phyloP scores from a whole-genome alignment of 2,797 vertebrate genomes.

The Hylomyscus alleni region DNA sequence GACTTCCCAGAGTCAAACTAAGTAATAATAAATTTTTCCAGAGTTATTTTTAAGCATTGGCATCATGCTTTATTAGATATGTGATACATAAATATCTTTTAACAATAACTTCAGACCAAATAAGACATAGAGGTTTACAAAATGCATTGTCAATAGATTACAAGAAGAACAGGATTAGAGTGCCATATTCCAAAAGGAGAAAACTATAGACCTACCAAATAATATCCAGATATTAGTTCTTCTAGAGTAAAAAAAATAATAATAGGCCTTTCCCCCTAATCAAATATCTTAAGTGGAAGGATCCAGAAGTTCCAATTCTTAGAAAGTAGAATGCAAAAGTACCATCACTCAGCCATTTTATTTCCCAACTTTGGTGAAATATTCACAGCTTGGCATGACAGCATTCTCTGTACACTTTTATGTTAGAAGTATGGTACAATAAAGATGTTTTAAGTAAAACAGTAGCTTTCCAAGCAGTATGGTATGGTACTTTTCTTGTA shows the following conservation, averaged over 20 bases:
- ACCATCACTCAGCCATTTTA: neutral
- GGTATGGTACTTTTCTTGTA: neutral
- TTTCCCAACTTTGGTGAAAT: slow-evolving; percentile 41
- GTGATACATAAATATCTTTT: neutral
- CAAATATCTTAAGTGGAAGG: neutral
- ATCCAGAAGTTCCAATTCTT: slow-evolving; percentile 20
- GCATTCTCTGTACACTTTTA: slow-evolving; percentile 23
- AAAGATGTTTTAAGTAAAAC: slow-evolving; percentile 63
- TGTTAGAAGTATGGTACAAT: neutral
- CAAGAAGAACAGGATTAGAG: slow-evolving; percentile 1
- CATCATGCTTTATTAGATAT: neutral
- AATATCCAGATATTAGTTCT: slow-evolving; percentile 17
- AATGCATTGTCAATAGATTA: neutral
- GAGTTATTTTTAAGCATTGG: slow-evolving; percentile 17
- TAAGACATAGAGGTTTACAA: neutral
- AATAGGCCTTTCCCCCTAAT: neutral
- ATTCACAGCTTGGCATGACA: neutral
- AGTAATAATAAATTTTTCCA: slow-evolving; percentile 46
- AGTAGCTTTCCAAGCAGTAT: neutral
- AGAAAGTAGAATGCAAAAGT: slow-evolving; percentile 13
- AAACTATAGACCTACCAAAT: slow-evolving; percentile 12
- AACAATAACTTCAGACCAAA: slow-evolving; percentile 22
- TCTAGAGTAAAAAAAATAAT: slow-evolving; percentile 25
- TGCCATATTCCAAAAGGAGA: slow-evolving; percentile 33
- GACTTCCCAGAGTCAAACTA: slow-evolving; percentile 47